Conservation (phyloP, 2,888 invertebrate genomes). For the Acleris laterana region DNA sequence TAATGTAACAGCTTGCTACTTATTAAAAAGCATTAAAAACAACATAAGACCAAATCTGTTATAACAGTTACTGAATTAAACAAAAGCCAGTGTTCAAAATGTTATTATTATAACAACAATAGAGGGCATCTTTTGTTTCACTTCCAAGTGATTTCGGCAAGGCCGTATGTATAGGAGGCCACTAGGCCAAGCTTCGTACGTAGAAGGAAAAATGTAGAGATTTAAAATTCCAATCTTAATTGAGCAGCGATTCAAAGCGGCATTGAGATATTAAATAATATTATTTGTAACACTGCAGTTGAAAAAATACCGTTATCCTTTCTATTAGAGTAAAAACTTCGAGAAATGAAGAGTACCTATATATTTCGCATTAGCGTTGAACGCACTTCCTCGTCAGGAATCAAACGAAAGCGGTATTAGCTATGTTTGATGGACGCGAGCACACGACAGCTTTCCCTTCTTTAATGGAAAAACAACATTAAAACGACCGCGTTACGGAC, state of each 20-base stretch:
- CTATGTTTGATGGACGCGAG: slow-evolving; percentile 72
- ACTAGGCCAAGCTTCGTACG: slow-evolving; percentile 10
- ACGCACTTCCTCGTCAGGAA: slow-evolving; percentile 71
- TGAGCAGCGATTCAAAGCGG: no score
- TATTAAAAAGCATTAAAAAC: no score
- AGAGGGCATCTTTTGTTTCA: slow-evolving; percentile 27
- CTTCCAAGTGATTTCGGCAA: slow-evolving; percentile 20
- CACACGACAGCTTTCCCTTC: slow-evolving; percentile 78
- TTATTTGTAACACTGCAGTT: background rate
- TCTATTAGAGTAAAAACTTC: slow-evolving; percentile 17
- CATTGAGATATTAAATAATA: background rate
- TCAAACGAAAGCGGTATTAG: slow-evolving; percentile 79
- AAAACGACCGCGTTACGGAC: slow-evolving; percentile 63
- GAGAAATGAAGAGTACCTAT: slow-evolving; percentile 25
- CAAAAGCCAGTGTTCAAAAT: background rate
- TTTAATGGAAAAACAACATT: slow-evolving; percentile 77
- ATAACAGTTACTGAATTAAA: background rate
- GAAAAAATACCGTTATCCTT: background rate
- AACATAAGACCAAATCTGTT: no score
- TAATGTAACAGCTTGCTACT: no score
- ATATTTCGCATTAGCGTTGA: slow-evolving; percentile 45
- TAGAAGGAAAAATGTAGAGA: background rate
- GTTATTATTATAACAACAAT: slow-evolving; percentile 18
- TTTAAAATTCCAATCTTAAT: no score
- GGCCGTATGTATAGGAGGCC: slow-evolving; percentile 14